phyloP scores from a whole-genome alignment of 1,140 invertebrate genomes.

The Drosophila arawakana region DNA sequence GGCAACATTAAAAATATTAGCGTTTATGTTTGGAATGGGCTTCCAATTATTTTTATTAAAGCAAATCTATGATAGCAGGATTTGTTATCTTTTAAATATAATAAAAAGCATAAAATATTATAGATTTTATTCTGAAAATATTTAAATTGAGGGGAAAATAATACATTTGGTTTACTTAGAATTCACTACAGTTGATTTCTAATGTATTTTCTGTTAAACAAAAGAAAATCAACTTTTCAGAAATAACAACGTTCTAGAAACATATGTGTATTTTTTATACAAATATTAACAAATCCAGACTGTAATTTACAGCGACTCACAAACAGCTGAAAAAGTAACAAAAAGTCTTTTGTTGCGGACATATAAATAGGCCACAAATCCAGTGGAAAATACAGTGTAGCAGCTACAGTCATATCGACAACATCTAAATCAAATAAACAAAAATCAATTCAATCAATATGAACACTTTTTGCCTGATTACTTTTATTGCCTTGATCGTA shows the following conservation, averaged over 20 bases:
- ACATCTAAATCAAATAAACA: not conserved
- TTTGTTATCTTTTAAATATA: too few relatives aligned
- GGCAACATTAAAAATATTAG: too few relatives aligned
- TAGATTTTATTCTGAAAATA: too few relatives aligned
- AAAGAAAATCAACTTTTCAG: too few relatives aligned
- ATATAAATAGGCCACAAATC: slow-evolving; percentile 9
- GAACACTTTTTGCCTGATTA: slow-evolving; percentile 13
- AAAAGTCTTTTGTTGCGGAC: not conserved
- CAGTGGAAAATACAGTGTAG: slow-evolving; percentile 6
- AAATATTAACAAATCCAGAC: not conserved
- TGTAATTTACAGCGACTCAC: not conserved
- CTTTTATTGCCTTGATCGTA: slow-evolving; percentile 8
- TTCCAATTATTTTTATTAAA: too few relatives aligned
- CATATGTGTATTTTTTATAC: not conserved
- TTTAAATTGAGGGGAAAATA: too few relatives aligned
- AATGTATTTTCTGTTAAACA: too few relatives aligned
- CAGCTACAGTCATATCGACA: not conserved
- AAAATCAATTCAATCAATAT: slow-evolving; percentile 10
- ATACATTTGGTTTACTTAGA: too few relatives aligned
- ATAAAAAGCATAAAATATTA: too few relatives aligned
- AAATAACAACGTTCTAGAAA: not conserved
- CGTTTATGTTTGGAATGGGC: too few relatives aligned
- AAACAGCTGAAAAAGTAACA: slow-evolving; percentile 19
- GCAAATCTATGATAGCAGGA: too few relatives aligned
- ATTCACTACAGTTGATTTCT: too few relatives aligned